These are phyloP conservation scores for Tillus elongatus DNA, from an alignment of 2,888 invertebrate genomes.

Conservation along the genomic window DNA sequence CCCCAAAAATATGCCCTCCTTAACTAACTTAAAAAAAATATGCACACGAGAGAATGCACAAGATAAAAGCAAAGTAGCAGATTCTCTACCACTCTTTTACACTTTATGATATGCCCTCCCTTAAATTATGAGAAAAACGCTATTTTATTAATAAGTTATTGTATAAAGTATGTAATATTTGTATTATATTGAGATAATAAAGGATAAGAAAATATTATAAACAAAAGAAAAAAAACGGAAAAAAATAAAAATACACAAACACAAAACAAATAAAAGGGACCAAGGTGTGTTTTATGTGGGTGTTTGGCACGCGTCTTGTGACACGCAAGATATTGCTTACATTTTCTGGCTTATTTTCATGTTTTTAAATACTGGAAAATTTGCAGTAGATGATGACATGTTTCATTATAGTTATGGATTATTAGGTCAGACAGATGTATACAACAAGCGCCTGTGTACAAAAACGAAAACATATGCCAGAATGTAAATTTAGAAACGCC, in stretches of 20 bases:
- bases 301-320: constrained; percentile 1
- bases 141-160: constrained; percentile 31
- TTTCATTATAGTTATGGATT: no score
- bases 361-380: background rate
- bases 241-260: constrained; percentile 38
- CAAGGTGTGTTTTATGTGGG: background rate
- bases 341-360: background rate
- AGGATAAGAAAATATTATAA: constrained; percentile 38
- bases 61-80: no score
- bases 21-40: constrained; percentile 39
- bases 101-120: constrained; percentile 16
- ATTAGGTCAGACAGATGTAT: no score
- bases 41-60: constrained; percentile 38
- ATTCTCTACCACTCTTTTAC: constrained; percentile 7
- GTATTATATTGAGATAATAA: constrained; percentile 46
- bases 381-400: no score
- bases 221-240: constrained; percentile 37
- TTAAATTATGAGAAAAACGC: no score
- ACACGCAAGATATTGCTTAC: background rate
- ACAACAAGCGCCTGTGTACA: no score
- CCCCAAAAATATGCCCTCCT: constrained; percentile 12
- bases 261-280: constrained; percentile 26
- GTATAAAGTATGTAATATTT: constrained; percentile 41
- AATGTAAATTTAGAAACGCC: no score
- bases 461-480: no score